Conservation (phyloP, 2,797 vertebrate species). For the Enteromius thamalakanensis region DNA sequence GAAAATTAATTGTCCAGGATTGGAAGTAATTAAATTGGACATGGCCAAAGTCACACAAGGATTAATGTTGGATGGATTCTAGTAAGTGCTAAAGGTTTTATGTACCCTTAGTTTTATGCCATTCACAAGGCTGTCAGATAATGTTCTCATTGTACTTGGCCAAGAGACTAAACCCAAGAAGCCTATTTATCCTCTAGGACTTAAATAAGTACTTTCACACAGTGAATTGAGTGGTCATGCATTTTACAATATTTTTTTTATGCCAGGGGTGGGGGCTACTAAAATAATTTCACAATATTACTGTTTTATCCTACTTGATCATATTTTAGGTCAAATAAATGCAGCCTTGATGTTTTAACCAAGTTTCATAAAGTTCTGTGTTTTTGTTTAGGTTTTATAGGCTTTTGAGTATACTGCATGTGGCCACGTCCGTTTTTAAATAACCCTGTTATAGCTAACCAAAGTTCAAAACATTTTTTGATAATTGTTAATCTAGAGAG, state of each 20-base stretch:
- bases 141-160: slow-evolving; percentile 70
- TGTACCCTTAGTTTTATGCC: slow-evolving; percentile 38
- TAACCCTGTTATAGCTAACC: no score
- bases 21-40: slow-evolving; percentile 56
- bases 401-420: no score
- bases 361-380: no score
- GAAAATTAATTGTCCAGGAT: slow-evolving; percentile 38
- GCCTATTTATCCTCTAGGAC: slow-evolving; percentile 28
- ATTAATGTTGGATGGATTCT: slow-evolving; percentile 48
- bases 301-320: background rate
- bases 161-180: slow-evolving; percentile 71
- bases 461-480: no score
- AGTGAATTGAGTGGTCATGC: slow-evolving; percentile 13
- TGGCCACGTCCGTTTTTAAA: no score
- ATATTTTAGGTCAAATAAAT: background rate
- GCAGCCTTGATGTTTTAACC: no score
- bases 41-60: slow-evolving; percentile 41
- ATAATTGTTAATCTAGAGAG: no score
- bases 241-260: slow-evolving; percentile 1
- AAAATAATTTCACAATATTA: background rate
- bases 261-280: no score
- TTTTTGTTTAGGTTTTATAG: no score
- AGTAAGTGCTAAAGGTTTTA: slow-evolving; percentile 41
- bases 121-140: slow-evolving; percentile 62
- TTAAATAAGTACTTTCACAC: slow-evolving; percentile 23